Conservation (phyloP, 1,140 invertebrate species). For the Apis mellifera region DNA sequence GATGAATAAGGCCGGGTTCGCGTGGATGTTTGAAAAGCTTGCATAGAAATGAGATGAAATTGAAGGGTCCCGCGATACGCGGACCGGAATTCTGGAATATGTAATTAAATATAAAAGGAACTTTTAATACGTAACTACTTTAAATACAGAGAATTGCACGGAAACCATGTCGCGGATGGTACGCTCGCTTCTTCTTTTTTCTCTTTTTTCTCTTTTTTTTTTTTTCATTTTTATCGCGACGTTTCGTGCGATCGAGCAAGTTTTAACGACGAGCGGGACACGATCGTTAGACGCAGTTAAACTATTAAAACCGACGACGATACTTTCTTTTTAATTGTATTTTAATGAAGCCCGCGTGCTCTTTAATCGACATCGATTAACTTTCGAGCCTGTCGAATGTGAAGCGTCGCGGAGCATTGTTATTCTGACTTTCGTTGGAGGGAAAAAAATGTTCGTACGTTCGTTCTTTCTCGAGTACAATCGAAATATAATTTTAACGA, state of each 20-base stretch:
- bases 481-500: background rate
- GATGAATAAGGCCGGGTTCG: slow-evolving; percentile 13
- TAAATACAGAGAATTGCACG: background rate
- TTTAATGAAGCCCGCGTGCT: slow-evolving; percentile 34
- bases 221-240: background rate
- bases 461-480: background rate
- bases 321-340: slow-evolving; percentile 42
- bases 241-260: slow-evolving; percentile 14
- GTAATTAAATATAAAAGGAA: slow-evolving; percentile 46
- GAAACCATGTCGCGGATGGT: background rate
- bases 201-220: too few relatives aligned
- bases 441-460: background rate
- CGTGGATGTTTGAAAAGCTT: slow-evolving; percentile 28
- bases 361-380: slow-evolving; percentile 44
- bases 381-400: slow-evolving; percentile 20
- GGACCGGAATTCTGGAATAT: slow-evolving; percentile 30
- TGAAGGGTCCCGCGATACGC: slow-evolving; percentile 30
- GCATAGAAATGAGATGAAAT: slow-evolving; percentile 42
- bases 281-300: slow-evolving; percentile 12
- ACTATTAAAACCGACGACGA: slow-evolving; percentile 3
- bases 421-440: background rate
- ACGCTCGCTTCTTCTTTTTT: background rate
- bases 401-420: background rate
- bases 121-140: slow-evolving; percentile 41
- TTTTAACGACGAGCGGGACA: slow-evolving; percentile 28